Base-by-base conservation (phyloP, 2,113 vertebrate genomes). In the Bathybates hornii region DNA sequence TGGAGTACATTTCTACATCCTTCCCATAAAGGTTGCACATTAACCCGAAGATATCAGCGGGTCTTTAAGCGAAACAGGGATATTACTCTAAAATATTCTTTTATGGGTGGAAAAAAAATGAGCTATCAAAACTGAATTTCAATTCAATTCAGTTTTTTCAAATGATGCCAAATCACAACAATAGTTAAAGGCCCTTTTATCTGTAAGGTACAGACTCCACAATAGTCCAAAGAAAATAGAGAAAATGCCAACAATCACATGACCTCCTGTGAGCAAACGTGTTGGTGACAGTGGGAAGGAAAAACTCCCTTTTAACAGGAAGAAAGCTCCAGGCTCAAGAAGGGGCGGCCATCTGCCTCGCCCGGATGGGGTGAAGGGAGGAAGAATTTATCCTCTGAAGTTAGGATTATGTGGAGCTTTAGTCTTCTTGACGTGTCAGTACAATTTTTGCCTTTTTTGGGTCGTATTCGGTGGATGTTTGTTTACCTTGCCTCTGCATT, bases 401-500 rank as follows among this genome's bases (percentile, higher is more conserved):
- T 48, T 32, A 50, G 27, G 24, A 29, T 48, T 76, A 17, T 27
- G 43, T 76, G 36, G 71, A 29, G 14, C 41, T 73, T 73, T 73
- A 53, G n/a, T 59, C 24, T 48, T 9, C 9, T 48, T 41, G 38
- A 24, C 19, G 2, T 45, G 16, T 14, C n/a, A 54, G 1, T 24
- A 12, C 4, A 50, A 6, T 11, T 78, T 56, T 9, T 79, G 11
- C 32, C 9, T 79, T 41, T 29, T 14, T 21, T 9, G 24, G 38
- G 21, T 66, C 16, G 4, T 12, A 7, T 12, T 19, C 2, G 4
- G 24, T 50, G 21, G 21, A 24, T 34, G 9, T 52, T 59, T 38
- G n/a, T 11, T 90, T 86, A 99, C 99, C 97, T 99, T 99, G 91
- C 99, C 99, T 96, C 98, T 96, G 92, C 98, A 99, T 96, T 99